Evolutionary conservation across 2,888 invertebrate genomes (phyloP).

Genomic region (Tiliacea citrago): DNA sequence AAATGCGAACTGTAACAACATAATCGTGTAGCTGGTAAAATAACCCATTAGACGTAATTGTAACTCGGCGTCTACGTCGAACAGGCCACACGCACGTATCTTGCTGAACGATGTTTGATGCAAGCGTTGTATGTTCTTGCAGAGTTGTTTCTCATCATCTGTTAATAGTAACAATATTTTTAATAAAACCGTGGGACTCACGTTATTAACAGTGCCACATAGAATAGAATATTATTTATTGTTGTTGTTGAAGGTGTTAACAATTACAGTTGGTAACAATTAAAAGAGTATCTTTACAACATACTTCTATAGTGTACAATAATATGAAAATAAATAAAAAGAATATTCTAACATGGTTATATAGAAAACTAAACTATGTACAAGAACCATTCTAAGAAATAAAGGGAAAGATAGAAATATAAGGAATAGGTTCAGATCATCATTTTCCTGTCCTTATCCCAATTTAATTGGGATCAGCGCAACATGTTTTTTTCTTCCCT

Average conservation of each 20-base stretch:
- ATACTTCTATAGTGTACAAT: neutral
- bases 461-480: too few species aligned
- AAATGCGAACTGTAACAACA: conserved; percentile 23
- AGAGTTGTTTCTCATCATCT: neutral
- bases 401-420: neutral
- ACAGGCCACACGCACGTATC: conserved; percentile 7
- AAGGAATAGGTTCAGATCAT: neutral
- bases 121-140: conserved; percentile 10
- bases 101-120: conserved; percentile 7
- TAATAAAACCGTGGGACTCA: too few species aligned
- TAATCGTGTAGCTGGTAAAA: conserved; percentile 12
- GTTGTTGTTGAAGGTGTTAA: neutral
- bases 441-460: too few species aligned
- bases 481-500: too few species aligned
- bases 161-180: neutral
- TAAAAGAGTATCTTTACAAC: neutral
- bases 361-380: neutral
- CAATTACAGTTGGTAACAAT: neutral
- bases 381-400: neutral
- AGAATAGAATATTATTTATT: too few species aligned
- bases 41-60: conserved; percentile 16
- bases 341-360: neutral
- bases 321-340: neutral
- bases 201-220: too few species aligned
- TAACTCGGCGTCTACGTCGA: conserved; percentile 12